Conservation (phyloP, 2,888 invertebrate species). For the Trachelus tabidus region DNA sequence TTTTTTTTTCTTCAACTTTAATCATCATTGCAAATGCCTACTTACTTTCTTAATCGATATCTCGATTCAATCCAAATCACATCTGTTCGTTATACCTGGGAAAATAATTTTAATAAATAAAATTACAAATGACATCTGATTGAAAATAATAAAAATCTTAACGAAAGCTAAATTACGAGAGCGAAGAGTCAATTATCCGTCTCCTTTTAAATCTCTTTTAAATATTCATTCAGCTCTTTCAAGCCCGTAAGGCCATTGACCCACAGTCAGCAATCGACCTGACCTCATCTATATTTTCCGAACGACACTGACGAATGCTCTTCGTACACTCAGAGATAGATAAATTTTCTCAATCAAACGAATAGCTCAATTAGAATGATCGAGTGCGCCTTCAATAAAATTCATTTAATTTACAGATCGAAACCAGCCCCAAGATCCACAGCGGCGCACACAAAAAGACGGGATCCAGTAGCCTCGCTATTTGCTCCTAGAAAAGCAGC, state of each 20-base stretch:
- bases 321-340: neutral
- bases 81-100: neutral
- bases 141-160: neutral
- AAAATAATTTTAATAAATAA: neutral
- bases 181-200: neutral
- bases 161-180: neutral
- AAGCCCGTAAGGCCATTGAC: conserved; percentile 32
- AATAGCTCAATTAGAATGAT: neutral
- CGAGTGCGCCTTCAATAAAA: neutral
- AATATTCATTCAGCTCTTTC: neutral
- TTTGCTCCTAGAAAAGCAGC: conserved; percentile 39
- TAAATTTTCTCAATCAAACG: neutral
- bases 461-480: conserved; percentile 41
- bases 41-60: neutral
- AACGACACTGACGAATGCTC: neutral
- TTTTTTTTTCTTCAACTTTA: conserved; percentile 8
- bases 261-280: conserved; percentile 32
- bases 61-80: too few species aligned
- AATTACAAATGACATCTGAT: neutral
- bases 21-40: neutral
- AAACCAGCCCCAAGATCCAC: conserved; percentile 33
- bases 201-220: neutral
- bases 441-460: conserved; percentile 30
- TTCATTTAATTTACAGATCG: conserved; percentile 25
- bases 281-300: conserved; percentile 27